Base-by-base conservation (phyloP, 2,888 invertebrate genomes). In the Catocala sponsa region DNA sequence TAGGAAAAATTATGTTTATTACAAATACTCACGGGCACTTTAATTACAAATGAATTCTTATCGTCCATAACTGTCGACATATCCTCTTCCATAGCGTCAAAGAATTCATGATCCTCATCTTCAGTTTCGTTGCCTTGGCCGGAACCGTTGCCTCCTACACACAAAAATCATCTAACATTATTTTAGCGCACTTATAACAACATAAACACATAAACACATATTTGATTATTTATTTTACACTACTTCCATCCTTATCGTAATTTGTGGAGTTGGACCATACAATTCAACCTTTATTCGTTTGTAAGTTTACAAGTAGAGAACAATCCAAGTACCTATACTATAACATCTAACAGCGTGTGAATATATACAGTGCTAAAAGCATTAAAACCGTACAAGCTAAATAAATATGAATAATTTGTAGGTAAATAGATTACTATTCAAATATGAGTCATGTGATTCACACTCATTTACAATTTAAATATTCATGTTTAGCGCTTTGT, bases 81-180 rank as follows among this genome's bases (percentile, higher is more conserved):
- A 42, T 91, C 92, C 79, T 94, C 95, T 86, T 96, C 96, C 88
- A 96, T 92, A 7, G 96, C 96, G 86, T 97, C 97, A 81, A 96
- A 97, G 89, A 97, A 97, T 81, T 97, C 97, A 85, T 96, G 96
- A 78, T 97, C 97, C 80, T 97, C 97, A 87, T 97, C 97, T 86
- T 96, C 96, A 63, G 94, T 92, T 25, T 94, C 94, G 81, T 93
- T 91, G 61, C 91, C 89, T 88, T 95, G 79, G 72, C 95, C 86
- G 63, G 95, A 70, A 58, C 95, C 95, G 81, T 88, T 94, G 11
- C 95, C 94, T 11, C 94, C 95, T 94, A 83, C n/a, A 13, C 43
- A 65, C 33, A 68, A 65, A 48, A 59, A 33, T 65, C 41, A 47
- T n/a, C 62, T 65, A 52, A 5, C 11, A 33, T 52, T 10, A 58